A percentile compares a stretch with the other conserved stretches of the same genome.
These are phyloP conservation scores for Xylophagus ater DNA, from an alignment of 2,888 invertebrate genomes.

Conservation along the genomic window DNA sequence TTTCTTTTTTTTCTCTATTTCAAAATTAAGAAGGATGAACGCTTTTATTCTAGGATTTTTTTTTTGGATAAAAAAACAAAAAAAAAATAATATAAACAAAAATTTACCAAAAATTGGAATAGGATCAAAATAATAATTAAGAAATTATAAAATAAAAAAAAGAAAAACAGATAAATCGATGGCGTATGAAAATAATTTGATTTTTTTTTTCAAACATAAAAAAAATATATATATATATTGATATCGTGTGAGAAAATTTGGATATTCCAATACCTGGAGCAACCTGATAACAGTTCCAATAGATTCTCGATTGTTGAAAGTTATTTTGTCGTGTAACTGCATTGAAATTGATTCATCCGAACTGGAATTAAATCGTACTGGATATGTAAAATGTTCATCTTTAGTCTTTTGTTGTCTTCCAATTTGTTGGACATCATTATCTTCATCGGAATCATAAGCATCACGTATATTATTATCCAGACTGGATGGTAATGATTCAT, in stretches of 20 bases:
- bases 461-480: conserved; percentile 33
- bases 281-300: conserved; percentile 21
- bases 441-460: conserved; percentile 11
- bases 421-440: conserved; percentile 14
- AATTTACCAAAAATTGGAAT: too few species aligned
- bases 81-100: too few species aligned
- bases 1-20: too few species aligned
- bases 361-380: conserved; percentile 6
- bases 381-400: conserved; percentile 11
- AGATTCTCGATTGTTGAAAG: conserved; percentile 18
- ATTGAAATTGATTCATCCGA: conserved; percentile 8
- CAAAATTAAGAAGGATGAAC: too few species aligned
- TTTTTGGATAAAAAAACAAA: too few species aligned
- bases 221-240: too few species aligned
- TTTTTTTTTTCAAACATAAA: conserved; percentile 2
- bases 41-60: too few species aligned
- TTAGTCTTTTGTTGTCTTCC: conserved; percentile 4
- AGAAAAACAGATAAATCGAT: not conserved
- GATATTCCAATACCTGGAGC: conserved; percentile 22
- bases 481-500: conserved; percentile 78
- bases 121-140: too few species aligned
- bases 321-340: conserved; percentile 8
- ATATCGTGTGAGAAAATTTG: too few species aligned
- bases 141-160: not conserved
- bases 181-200: not conserved